These are phyloP conservation scores for Tachystola acroxantha DNA, from an alignment of 2,888 invertebrate species.

Conservation along the genomic window DNA sequence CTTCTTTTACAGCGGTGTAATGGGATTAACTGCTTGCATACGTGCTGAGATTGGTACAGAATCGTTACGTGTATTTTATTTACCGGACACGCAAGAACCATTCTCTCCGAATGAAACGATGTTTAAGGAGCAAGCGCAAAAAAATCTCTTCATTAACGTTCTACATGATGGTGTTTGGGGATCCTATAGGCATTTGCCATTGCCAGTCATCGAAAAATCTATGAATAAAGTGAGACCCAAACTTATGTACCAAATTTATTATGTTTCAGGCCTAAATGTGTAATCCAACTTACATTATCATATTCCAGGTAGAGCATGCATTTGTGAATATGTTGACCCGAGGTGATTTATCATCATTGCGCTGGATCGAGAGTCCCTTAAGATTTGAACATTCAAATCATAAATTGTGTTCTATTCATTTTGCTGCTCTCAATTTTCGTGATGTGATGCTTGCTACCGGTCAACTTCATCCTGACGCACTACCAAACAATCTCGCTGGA, in stretches of 20 bases:
- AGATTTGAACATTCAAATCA: constrained; percentile 29
- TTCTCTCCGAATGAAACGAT: constrained; percentile 77
- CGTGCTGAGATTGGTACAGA: constrained; percentile 91
- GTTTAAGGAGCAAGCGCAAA: constrained; percentile 81
- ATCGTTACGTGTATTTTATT: constrained; percentile 84
- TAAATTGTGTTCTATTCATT: constrained; percentile 89
- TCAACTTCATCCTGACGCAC: constrained; percentile 96
- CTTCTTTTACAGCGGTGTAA: constrained; percentile 81
- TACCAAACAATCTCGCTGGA: constrained; percentile 91
- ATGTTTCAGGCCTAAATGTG: too few relatives aligned
- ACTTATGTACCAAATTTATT: too few relatives aligned
- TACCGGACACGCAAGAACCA: constrained; percentile 80
- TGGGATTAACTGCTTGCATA: constrained; percentile 94
- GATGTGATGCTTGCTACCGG: constrained; percentile 99
- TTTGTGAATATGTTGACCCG: constrained; percentile 95
- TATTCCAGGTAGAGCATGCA: constrained; percentile 92
- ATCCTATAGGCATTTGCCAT: constrained; percentile 87
- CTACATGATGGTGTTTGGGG: constrained; percentile 91
- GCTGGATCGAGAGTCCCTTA: constrained; percentile 92
- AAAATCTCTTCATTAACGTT: constrained; percentile 92
- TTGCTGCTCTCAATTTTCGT: constrained; percentile 97
- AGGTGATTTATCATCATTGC: constrained; percentile 94
- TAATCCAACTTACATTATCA: too few relatives aligned
- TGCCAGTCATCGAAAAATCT: constrained; percentile 57
- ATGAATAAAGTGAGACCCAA: too few relatives aligned